Conservation (phyloP, 37 sponge, comb jelly and placozoan species). For the Lycopodina hypogea region DNA sequence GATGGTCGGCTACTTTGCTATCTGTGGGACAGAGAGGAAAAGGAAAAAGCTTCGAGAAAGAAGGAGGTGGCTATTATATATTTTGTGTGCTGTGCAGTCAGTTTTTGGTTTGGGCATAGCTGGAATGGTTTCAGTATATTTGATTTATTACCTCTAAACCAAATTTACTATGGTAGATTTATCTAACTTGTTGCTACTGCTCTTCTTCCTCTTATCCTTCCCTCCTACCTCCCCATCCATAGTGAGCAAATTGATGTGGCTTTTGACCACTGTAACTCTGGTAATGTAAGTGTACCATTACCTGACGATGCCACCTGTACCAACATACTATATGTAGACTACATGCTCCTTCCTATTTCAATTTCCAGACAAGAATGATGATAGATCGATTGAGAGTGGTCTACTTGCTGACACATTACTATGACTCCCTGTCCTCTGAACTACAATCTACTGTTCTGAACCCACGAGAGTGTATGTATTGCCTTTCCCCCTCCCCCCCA, state of each 20-base stretch:
- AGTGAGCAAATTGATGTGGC: conserved; percentile 26
- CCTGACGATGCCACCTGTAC: too few relatives aligned
- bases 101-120: neutral
- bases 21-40: conserved; percentile 23
- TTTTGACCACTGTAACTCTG: conserved; percentile 53
- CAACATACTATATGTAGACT: neutral
- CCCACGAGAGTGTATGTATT: conserved; percentile 45
- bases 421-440: conserved; percentile 16
- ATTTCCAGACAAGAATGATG: conserved; percentile 17
- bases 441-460: conserved; percentile 20
- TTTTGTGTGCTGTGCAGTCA: neutral
- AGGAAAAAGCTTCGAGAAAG: neutral
- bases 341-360: neutral
- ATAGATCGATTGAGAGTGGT: conserved; percentile 57
- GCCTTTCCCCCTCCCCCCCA: neutral
- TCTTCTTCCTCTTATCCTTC: neutral
- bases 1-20: conserved; percentile 18
- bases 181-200: too few relatives aligned
- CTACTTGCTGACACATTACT: conserved; percentile 43
- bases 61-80: conserved; percentile 10
- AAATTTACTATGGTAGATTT: too few relatives aligned
- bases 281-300: conserved; percentile 63
- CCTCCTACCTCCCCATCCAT: neutral
- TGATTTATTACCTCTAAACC: too few relatives aligned
- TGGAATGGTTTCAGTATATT: too few relatives aligned